phyloP scores from a whole-genome alignment of 1,140 invertebrate species.

The Chelonus insularis region DNA sequence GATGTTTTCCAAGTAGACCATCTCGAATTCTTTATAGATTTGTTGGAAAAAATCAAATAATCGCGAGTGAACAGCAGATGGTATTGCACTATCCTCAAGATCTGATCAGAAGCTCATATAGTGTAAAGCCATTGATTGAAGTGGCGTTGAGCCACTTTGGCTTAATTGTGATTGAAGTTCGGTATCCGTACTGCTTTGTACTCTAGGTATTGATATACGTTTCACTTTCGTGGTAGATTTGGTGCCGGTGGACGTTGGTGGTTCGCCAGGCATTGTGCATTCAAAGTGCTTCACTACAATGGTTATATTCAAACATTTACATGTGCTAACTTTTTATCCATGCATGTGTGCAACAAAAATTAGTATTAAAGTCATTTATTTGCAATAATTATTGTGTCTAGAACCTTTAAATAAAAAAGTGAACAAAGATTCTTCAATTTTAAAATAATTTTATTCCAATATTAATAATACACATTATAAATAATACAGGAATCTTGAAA shows the following conservation, averaged over 20 bases:
- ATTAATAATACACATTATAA: too few relatives aligned
- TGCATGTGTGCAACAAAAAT: too few relatives aligned
- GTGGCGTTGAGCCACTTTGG: constrained; percentile 51
- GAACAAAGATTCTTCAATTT: too few relatives aligned
- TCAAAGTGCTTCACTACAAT: not conserved
- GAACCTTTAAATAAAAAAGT: too few relatives aligned
- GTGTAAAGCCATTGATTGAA: constrained; percentile 52
- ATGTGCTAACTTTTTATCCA: too few relatives aligned
- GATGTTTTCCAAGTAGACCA: constrained; percentile 88
- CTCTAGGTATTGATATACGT: constrained; percentile 58
- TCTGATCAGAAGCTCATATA: constrained; percentile 56
- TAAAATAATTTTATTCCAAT: too few relatives aligned
- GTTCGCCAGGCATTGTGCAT: constrained; percentile 51
- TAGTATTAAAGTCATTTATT: too few relatives aligned
- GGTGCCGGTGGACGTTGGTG: constrained; percentile 41
- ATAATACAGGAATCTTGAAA: too few relatives aligned
- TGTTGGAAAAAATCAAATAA: constrained; percentile 88
- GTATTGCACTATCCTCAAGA: constrained; percentile 62
- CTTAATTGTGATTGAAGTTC: constrained; percentile 55
- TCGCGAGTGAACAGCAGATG: constrained; percentile 69
- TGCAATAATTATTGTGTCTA: too few relatives aligned
- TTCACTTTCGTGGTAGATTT: constrained; percentile 54
- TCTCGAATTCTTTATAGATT: constrained; percentile 97
- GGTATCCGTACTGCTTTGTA: constrained; percentile 58
- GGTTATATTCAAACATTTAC: not conserved